Evolutionary conservation across 2,888 invertebrate genomes (phyloP), one percentile per base, ranked within the genome.

Genomic region (Lysandra coridon): DNA sequence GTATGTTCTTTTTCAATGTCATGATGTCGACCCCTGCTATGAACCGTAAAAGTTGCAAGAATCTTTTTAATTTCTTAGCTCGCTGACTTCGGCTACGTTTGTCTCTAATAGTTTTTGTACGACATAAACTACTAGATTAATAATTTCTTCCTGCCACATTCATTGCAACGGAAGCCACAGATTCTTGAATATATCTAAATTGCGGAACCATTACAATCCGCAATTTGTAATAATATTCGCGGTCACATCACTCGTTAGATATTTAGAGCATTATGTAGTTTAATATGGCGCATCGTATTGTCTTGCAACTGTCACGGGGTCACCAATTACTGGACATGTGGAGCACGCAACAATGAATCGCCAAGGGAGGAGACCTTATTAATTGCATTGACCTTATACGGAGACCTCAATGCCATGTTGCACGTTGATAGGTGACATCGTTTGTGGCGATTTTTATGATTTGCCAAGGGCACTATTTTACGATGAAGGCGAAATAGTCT

Each of bases 1-100:
- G 49, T 57, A 33, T 57, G 57, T 90, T 89, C 87, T 90, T 90
- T 91, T 92, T 91, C 89, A 88, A 88, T 78, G 30, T 76, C 23
- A 14, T 53, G 7, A 57, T 57, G 57, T 57, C 57, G 57, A 57
- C 57, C 17, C 57, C 14, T 57, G 57, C 4, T 17, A 57, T 17
- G 57, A 57, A 57, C 57, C 14, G 17, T 4, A 57, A 57, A 57
- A 57, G 49, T 49, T 49, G 49, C 49, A 10, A 12, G 49, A 49
- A 49, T 10, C 10, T 49, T 12, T 49, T 49, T 49, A 49, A 49
- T 49, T 49, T 49, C 49, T 49, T 12, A 49, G 49, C 10, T 49
- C 49, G 49, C 49, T 49, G 44, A 44, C 44, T 57, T 57, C 17
- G 57, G 57, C 62, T 62, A 23, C 2, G 23, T 62, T n/a, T 7